Conservation (phyloP, 1,140 invertebrate species). For the Monochamus saltuarius region DNA sequence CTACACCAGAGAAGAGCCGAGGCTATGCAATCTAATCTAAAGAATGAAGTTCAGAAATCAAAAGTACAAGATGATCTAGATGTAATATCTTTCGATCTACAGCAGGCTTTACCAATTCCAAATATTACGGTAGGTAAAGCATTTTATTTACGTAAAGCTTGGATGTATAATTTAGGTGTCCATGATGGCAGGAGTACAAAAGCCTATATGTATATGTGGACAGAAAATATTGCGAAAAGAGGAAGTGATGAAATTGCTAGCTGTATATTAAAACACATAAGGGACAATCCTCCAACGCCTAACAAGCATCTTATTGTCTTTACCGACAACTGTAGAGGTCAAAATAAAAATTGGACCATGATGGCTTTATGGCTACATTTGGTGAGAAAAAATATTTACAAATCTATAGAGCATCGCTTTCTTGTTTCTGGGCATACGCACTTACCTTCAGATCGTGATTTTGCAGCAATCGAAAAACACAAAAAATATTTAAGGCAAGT, state of each 20-base stretch:
- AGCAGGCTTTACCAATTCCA: neutral
- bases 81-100: neutral
- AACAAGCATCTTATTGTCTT: too few relatives aligned
- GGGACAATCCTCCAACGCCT: too few relatives aligned
- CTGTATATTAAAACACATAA: constrained; percentile 11
- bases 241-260: constrained; percentile 26
- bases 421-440: too few relatives aligned
- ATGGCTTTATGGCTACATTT: too few relatives aligned
- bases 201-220: constrained; percentile 24
- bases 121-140: constrained; percentile 1
- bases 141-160: neutral
- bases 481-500: too few relatives aligned
- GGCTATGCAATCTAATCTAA: neutral
- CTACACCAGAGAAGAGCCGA: neutral
- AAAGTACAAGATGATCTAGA: neutral
- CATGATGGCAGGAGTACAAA: constrained; percentile 18
- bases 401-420: too few relatives aligned
- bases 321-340: too few relatives aligned
- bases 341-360: too few relatives aligned
- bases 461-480: too few relatives aligned
- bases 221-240: constrained; percentile 19
- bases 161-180: constrained; percentile 23
- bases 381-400: too few relatives aligned
- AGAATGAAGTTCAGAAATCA: neutral
- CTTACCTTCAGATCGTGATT: too few relatives aligned